A percentile compares a stretch with the other conserved stretches of the same genome.
Evolutionary conservation across 2,888 invertebrate genomes (phyloP).

Genomic region (Neocrepidodera transversa): DNA sequence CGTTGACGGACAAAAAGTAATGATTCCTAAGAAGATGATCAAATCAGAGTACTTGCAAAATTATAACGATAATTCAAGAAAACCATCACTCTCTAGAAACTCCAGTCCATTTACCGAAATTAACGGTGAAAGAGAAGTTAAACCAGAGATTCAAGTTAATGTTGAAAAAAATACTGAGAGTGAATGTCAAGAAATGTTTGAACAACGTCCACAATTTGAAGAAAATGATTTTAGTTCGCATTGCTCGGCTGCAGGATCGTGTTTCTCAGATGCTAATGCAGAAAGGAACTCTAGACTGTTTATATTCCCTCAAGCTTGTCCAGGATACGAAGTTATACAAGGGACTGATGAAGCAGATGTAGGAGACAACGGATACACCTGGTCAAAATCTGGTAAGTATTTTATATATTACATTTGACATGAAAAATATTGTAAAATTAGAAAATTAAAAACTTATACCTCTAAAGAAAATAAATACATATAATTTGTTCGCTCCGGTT

Average conservation of each 20-base stretch:
- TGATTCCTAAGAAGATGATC: constrained; percentile 54
- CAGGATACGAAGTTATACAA: constrained; percentile 54
- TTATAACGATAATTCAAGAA: constrained; percentile 23
- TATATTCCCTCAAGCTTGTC: constrained; percentile 55
- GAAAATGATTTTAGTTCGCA: constrained; percentile 40
- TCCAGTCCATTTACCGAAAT: constrained; percentile 30
- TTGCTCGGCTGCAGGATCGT: constrained; percentile 48
- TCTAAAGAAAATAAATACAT: too few species aligned
- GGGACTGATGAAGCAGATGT: constrained; percentile 1
- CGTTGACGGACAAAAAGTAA: constrained; percentile 52
- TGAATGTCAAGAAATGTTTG: not conserved
- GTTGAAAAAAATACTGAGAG: not conserved
- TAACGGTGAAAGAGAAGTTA: constrained; percentile 7
- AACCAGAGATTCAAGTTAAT: too few species aligned
- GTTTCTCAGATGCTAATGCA: constrained; percentile 43
- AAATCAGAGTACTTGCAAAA: constrained; percentile 50
- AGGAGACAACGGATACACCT: constrained; percentile 13
- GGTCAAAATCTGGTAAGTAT: constrained; percentile 27
- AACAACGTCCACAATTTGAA: not conserved
- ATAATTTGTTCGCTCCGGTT: too few species aligned
- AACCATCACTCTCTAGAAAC: constrained; percentile 1
- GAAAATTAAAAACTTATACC: too few species aligned
- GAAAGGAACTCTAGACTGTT: constrained; percentile 47
- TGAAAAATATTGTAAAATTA: too few species aligned
- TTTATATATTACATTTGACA: not conserved